Base-by-base conservation (phyloP, 1,140 invertebrate species). In the Oncopodura yosiiana region DNA sequence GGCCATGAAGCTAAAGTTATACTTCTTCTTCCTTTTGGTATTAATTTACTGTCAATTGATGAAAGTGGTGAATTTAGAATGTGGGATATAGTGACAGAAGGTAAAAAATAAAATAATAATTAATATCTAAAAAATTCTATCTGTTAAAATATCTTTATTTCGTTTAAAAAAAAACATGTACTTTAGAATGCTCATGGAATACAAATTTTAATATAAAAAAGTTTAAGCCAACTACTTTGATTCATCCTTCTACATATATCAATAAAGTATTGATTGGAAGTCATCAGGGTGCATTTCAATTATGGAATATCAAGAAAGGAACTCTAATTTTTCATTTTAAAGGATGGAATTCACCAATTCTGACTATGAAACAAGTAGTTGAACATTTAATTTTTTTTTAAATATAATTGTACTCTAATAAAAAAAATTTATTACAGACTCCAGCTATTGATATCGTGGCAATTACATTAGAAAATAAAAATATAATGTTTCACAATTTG, bases 181-280 rank as follows among this genome's bases (percentile, higher is more conserved):
- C 29, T n/a, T n/a, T n/a, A n/a, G n/a, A 46, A 11, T 34, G 43
- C 67, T 5, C 16, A 34, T 19, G n/a, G n/a, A n/a, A n/a, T n/a
- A n/a, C n/a, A n/a, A n/a, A 34, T 23, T 92, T 93, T 67, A 76
- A 79, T 58, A 73, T 76, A n/a, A 69, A 77, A 0, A 69, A 70
- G 14, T 94, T 95, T 68, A 73, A 81, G 65, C 81, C 95, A 11
- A 82, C 84, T 0, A 74, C 83, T 0, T 58, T 94, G 1, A 73
- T 84, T 42, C 94, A 98, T 76, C 94, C 93, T 2, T 81, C 76
- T 39, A 93, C 93, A 0, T 98, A 97, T 67, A 69, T 93, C 2
- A 96, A 98, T 69, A 98, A 97, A 74, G 79, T 97, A 42, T 69
- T 98, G n/a, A 70, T 98, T 42, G 94, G 86, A 12, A 94, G 89